Percentiles rank a stretch among this genome's conserved stretches.
These are phyloP conservation scores for Clistopyga incitator DNA, from an alignment of 2,888 invertebrate genomes.

Conservation along the genomic window DNA sequence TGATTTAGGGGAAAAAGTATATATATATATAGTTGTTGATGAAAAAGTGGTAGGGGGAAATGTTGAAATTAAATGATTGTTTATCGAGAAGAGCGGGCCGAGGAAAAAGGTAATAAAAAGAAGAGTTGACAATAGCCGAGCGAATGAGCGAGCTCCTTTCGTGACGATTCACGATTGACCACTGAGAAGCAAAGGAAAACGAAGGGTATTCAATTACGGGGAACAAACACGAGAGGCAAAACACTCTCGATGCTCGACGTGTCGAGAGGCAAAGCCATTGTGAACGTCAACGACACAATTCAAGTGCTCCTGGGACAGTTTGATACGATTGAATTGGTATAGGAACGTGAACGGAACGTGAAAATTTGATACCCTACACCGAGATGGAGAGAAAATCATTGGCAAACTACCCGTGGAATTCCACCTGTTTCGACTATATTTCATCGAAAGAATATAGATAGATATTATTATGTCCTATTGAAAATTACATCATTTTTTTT, in stretches of 20 bases:
- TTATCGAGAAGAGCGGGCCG: not conserved
- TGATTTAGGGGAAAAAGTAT: not conserved
- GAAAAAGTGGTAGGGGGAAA: not conserved
- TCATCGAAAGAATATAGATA: too few relatives aligned
- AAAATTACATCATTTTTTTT: not conserved
- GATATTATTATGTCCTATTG: too few relatives aligned
- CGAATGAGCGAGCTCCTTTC: not conserved
- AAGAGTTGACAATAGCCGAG: not conserved
- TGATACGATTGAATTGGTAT: conserved; percentile 62
- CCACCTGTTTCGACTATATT: not conserved
- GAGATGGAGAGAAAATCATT: conserved; percentile 11
- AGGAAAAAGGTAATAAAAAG: conserved; percentile 11
- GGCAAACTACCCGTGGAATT: not conserved
- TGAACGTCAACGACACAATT: conserved; percentile 45
- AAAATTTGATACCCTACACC: conserved; percentile 37
- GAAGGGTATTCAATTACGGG: conserved; percentile 60
- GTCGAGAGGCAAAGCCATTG: conserved; percentile 18
- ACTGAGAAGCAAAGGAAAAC: conserved; percentile 7
- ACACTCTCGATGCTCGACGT: conserved; percentile 55
- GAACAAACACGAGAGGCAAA: conserved; percentile 52
- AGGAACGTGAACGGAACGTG: conserved; percentile 28
- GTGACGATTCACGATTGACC: conserved; percentile 15
- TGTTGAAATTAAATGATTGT: not conserved
- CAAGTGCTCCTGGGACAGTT: conserved; percentile 53
- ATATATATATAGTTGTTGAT: not conserved